Evolutionary conservation across 30 jellyfish, hydroid and myxozoan genomes (phyloP), one percentile per base, ranked within the genome.

Genomic region (Chrysaora quinquecirrha): DNA sequence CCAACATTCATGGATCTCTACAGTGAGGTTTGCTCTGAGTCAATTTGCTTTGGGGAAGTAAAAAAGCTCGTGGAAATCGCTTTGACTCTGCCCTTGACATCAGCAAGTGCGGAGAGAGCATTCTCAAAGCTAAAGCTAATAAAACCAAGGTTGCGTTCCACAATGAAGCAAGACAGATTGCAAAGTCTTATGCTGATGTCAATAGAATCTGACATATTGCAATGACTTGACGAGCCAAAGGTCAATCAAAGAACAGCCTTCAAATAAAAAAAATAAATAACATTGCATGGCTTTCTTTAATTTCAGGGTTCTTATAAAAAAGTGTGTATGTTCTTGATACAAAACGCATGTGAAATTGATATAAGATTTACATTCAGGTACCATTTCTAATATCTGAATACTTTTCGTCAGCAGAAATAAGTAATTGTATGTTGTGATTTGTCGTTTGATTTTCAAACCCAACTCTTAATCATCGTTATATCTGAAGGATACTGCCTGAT

Each of bases 81-180:
- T 58, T 25, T 58, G 32, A 6, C 72, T 9, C 72, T 58, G 32
- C 72, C 72, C 6, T 19, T 58, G 23, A 58, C 72, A 19, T 58
- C 72, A 6, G 6, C 11, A 9, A 6, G 72, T 58, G 72, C 72
- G 9, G 32, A 58, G 22, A 10, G 32, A 58, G 72, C 72, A 58
- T 10, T 58, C 20, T 20, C 72, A 4, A 58, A 58, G 23, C 10
- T 58, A 22, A 58, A 58, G 32, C 28, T 58, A 10, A 58, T 58
- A 6, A 58, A 58, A 20, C 11, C 20, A 22, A 6, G 23, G 72
- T 25, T 58, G 28, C 9, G 72, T 4, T 58, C 72, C 28, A 10
- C 72, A 10, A 58, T 58, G 32, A 20, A 9, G 32, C 72, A 58
- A 25, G 32, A 58, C 10, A 20, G 72, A 25, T 25, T 58, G 10